Evolutionary conservation across 1,140 invertebrate species (phyloP).

Genomic region (Gryon sp.): DNA sequence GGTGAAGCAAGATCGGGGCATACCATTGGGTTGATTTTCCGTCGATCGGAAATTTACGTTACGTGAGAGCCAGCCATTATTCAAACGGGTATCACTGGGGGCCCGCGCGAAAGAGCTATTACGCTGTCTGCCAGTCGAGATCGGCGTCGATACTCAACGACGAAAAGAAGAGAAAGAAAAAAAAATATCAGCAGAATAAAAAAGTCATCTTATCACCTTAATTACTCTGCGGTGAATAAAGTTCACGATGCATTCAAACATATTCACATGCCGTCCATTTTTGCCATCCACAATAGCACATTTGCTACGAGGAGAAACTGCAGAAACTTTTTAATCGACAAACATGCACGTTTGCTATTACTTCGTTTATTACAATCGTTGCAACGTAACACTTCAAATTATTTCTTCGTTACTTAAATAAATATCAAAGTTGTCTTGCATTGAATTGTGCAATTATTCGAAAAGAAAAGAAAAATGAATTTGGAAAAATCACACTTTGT

Average conservation of each 20-base stretch:
- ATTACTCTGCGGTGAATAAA: constrained; percentile 46
- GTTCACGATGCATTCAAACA: constrained; percentile 32
- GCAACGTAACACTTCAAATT: constrained; percentile 8
- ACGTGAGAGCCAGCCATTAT: constrained; percentile 47
- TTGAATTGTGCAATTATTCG: neutral
- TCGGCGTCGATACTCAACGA: constrained; percentile 17
- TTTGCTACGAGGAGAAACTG: constrained; percentile 29
- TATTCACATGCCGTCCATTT: constrained; percentile 35
- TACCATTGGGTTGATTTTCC: constrained; percentile 49
- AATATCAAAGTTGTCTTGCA: neutral
- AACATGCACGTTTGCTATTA: neutral
- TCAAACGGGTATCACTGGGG: constrained; percentile 35
- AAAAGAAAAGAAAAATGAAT: neutral
- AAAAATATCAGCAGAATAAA: constrained; percentile 2
- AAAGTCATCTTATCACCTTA: constrained; percentile 48
- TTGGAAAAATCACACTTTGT: neutral
- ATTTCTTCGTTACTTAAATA: neutral
- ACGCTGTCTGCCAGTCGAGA: constrained; percentile 25
- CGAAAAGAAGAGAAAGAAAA: too few species aligned
- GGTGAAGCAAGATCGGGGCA: constrained; percentile 54
- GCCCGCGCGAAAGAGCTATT: constrained; percentile 22
- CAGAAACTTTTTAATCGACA: constrained; percentile 36
- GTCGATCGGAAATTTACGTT: constrained; percentile 56
- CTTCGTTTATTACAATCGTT: constrained; percentile 19
- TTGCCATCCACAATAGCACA: constrained; percentile 22